Evolutionary conservation across 2,797 vertebrate species (phyloP), one percentile per base, ranked within the genome.

Genomic region (Lacerta viridis): DNA sequence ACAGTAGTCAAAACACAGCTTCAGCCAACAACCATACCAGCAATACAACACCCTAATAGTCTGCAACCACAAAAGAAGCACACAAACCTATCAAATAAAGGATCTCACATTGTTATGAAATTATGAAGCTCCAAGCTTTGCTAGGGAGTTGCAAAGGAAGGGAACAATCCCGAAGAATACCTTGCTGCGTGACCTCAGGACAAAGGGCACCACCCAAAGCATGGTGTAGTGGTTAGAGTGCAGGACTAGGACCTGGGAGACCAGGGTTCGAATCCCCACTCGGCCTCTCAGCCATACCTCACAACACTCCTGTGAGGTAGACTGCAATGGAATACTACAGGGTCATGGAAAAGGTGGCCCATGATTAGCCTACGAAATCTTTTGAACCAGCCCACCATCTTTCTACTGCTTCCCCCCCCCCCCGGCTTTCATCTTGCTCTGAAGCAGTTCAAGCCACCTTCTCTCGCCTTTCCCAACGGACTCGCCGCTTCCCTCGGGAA

Each of bases 11-110:
- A 88, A 83, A 25, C 72, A 77, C 33, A 87, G 83, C 43, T 77
- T 13, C 39, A 78, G 78, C 72, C 80, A 83, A 76, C 86, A 83
- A 36, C 17, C 61, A 82, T 33, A 80, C 86, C 71, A 75, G 69
- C 79, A 82, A 82, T 82, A 82, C 82, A 87, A 83, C 80, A 68
- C 69, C 41, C 74, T 68, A 33, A 39, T 55, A 55, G 80, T 43
- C 10, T 83, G 43, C 7, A 88, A 83, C 69, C 81, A 68, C 87
- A 66, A 74, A 74, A 39, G 11, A 61, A 1, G 43, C 43, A 71
- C 33, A 6, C 43, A 29, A 43, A 17, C 10, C 3, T 13, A 15
- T 46, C 33, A 39, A 50, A 87, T 59, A 72, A 59, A 80, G n/a
- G 39, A 1, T 27, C 64, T 68, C 11, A 15, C 29, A 33, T 76